Conservation (phyloP, 2,113 vertebrate species). For the Himantopus leucocephalus region DNA sequence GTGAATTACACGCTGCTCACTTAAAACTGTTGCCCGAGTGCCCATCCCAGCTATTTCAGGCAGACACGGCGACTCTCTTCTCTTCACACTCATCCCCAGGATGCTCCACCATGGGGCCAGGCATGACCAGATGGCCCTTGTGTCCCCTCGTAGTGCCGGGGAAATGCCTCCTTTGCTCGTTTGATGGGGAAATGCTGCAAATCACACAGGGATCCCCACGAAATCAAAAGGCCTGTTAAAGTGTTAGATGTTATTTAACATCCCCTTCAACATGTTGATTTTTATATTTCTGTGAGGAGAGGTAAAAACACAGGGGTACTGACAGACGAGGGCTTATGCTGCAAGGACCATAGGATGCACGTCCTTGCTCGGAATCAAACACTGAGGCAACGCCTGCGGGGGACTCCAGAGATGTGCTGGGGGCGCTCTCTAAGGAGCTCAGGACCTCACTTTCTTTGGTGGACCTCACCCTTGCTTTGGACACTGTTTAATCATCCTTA, state of each 20-base stretch:
- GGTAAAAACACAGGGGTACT: neutral
- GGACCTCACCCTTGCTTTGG: neutral
- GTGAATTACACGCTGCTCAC: neutral
- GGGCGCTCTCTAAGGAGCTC: neutral
- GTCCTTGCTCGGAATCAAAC: neutral
- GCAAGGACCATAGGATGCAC: neutral
- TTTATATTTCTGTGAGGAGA: neutral
- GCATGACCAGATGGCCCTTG: neutral
- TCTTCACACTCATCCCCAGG: neutral
- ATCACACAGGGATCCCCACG: fast-evolving
- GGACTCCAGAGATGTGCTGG: neutral
- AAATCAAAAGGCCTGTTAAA: neutral
- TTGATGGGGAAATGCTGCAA: neutral
- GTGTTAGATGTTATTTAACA: neutral
- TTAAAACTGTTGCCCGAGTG: neutral
- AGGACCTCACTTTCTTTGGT: neutral
- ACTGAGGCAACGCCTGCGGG: neutral
- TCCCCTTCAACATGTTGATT: neutral
- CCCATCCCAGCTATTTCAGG: neutral
- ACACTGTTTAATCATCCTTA: neutral
- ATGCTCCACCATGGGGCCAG: neutral
- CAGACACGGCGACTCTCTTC: neutral
- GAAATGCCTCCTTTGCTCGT: neutral
- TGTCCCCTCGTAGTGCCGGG: neutral
- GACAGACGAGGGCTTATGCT: neutral